phyloP scores from a whole-genome alignment of 2,888 invertebrate genomes.

The Harpalus rufipes region DNA sequence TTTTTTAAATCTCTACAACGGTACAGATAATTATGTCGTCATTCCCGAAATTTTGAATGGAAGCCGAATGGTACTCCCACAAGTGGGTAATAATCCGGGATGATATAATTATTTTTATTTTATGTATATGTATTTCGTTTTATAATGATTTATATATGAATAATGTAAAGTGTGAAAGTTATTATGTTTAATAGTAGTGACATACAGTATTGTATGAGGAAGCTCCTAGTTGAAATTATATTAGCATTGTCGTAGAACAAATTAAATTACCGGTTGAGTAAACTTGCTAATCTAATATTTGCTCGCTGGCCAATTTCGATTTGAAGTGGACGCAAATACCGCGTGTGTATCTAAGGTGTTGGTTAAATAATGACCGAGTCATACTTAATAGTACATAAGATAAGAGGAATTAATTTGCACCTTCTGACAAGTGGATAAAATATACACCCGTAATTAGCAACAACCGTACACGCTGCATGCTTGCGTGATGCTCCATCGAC shows the following conservation, averaged over 20 bases:
- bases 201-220: too few species aligned
- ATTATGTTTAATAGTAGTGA: too few species aligned
- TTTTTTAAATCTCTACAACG: too few species aligned
- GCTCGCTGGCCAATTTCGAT: slow-evolving; percentile 50
- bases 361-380: slow-evolving; percentile 51
- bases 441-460: slow-evolving; percentile 16
- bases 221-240: background rate
- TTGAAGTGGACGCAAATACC: slow-evolving; percentile 52
- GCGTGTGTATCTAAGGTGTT: slow-evolving; percentile 42
- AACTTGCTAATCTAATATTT: slow-evolving; percentile 53
- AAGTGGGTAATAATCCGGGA: too few species aligned
- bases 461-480: background rate
- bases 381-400: slow-evolving; percentile 48
- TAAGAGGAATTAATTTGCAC: slow-evolving; percentile 43
- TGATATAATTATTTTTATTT: too few species aligned
- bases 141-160: too few species aligned
- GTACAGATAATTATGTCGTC: too few species aligned
- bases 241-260: slow-evolving; percentile 37
- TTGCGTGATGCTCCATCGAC: background rate
- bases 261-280: slow-evolving; percentile 32
- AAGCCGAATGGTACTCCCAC: too few species aligned
- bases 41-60: too few species aligned
- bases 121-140: too few species aligned
- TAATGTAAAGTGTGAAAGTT: too few species aligned
- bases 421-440: slow-evolving; percentile 21